Evolutionary conservation across 1,140 invertebrate genomes (phyloP).

Genomic region (Caenorhabditis brenneri): DNA sequence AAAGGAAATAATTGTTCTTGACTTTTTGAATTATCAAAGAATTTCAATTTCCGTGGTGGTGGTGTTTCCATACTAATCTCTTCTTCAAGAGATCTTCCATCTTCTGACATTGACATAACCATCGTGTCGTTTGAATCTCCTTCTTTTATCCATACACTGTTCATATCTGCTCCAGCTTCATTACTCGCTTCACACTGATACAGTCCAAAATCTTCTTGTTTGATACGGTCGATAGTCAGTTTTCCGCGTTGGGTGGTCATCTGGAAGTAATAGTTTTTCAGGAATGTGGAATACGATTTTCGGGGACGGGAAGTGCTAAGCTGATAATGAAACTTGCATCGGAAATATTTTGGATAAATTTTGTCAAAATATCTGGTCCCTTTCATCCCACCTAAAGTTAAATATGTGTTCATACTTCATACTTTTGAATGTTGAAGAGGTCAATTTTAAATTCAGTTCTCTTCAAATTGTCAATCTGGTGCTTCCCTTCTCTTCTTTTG

Average conservation of each 20-base stretch:
- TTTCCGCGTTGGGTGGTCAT: conserved; percentile 75
- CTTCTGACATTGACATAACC: conserved; percentile 32
- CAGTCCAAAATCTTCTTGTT: conserved; percentile 86
- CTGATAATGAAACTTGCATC: no score
- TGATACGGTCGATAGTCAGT: conserved; percentile 81
- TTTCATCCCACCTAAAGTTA: no score
- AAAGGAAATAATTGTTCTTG: conserved; percentile 10
- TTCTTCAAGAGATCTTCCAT: not conserved
- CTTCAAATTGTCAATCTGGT: not conserved
- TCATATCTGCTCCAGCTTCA: conserved; percentile 85
- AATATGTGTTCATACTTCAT: no score
- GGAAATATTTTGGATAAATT: no score
- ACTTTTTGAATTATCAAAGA: conserved; percentile 20
- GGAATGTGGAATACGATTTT: not conserved
- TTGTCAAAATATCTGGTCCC: no score
- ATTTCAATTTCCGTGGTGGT: conserved; percentile 22
- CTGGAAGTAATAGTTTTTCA: conserved; percentile 36
- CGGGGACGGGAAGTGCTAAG: conserved; percentile 4
- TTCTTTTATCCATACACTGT: conserved; percentile 88
- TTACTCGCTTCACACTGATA: conserved; percentile 92
- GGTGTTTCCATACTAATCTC: not conserved
- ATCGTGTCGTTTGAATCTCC: conserved; percentile 79
- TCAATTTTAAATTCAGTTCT: conserved; percentile 17
- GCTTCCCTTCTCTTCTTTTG: not conserved
- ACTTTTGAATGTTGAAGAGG: not conserved